A percentile compares a stretch with the other conserved stretches of the same genome.
Conservation (phyloP, 2,888 invertebrate species). For the Eristalis intricaria region DNA sequence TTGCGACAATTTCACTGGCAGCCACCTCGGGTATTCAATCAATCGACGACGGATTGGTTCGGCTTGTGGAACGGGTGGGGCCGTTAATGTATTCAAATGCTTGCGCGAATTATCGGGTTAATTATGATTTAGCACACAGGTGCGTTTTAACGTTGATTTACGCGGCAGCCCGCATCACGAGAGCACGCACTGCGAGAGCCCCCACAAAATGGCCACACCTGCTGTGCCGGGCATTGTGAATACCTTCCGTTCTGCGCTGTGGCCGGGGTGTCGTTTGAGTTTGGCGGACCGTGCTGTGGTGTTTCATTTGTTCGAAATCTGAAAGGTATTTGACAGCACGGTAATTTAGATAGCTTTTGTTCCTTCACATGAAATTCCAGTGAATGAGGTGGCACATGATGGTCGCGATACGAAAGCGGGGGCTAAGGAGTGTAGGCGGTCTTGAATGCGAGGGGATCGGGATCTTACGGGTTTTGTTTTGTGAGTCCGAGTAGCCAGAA, state of each 20-base stretch:
- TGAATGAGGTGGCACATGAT: background rate
- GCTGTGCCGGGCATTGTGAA: background rate
- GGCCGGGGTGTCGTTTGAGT: background rate
- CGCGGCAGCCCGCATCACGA: background rate
- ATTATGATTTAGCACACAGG: constrained; percentile 19
- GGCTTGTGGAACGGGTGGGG: background rate
- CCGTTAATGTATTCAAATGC: background rate
- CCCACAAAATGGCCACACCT: background rate
- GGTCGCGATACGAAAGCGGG: no score
- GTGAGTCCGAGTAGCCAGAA: background rate
- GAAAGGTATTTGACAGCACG: background rate
- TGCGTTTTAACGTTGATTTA: constrained; percentile 10
- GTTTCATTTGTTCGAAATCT: background rate
- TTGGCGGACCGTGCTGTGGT: background rate
- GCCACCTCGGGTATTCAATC: background rate
- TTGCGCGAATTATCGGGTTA: constrained; percentile 6
- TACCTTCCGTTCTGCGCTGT: background rate
- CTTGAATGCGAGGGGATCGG: no score
- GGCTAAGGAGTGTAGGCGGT: no score
- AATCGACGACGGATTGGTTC: background rate
- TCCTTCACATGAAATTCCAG: background rate
- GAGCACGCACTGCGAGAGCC: no score
- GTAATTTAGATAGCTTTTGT: background rate
- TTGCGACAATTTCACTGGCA: background rate
- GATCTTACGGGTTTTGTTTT: no score